phyloP scores from a whole-genome alignment of 2,113 vertebrate genomes.

The Geococcyx californianus region DNA sequence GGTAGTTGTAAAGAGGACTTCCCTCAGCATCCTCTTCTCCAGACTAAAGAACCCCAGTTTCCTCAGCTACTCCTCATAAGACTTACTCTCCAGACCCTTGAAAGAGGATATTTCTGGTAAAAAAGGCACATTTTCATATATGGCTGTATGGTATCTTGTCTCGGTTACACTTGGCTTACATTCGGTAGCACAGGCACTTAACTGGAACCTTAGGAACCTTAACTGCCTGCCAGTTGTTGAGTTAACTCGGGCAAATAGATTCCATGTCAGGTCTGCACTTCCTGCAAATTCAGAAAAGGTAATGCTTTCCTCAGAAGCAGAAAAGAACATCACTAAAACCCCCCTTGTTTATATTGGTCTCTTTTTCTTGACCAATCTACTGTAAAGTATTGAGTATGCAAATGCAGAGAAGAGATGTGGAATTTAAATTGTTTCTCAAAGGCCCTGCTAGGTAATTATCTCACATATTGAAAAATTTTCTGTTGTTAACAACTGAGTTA shows the following conservation, averaged over 20 bases:
- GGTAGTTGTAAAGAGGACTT: no score
- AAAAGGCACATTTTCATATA: background rate
- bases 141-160: background rate
- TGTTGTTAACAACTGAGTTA: background rate
- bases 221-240: background rate
- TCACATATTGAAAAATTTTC: background rate
- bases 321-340: background rate
- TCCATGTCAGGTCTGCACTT: background rate
- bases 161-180: rapidly evolving
- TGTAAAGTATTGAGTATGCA: background rate
- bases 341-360: background rate
- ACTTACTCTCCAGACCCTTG: no score
- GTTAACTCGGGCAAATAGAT: background rate
- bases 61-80: no score
- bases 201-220: background rate
- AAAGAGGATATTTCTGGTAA: background rate
- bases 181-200: background rate
- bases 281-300: background rate
- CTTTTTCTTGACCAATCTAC: background rate
- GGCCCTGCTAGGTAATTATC: background rate
- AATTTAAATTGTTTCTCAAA: background rate
- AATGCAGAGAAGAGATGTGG: background rate
- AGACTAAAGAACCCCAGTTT: no score
- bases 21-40: no score
- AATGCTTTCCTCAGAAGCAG: background rate